Percentiles rank a stretch among this genome's conserved stretches.
phyloP scores from a whole-genome alignment of 2,888 invertebrate species.

The Xanthia icteritia region DNA sequence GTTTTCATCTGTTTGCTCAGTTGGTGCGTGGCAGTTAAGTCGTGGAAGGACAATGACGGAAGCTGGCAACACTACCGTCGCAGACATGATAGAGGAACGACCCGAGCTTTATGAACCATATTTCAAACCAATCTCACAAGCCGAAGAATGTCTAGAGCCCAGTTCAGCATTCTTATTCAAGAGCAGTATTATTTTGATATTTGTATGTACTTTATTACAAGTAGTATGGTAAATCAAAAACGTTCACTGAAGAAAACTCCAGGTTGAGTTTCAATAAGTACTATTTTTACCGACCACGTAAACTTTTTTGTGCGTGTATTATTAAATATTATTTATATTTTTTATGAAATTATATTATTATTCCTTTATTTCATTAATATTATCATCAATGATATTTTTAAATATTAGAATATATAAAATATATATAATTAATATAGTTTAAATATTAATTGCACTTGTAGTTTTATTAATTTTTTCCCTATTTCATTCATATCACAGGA shows the following conservation, averaged over 20 bases:
- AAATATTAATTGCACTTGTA: not conserved
- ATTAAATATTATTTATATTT: slow-evolving; percentile 5
- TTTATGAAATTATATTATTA: not conserved
- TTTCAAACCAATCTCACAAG: slow-evolving; percentile 78
- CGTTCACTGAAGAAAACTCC: slow-evolving; percentile 2
- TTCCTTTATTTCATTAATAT: too few species aligned
- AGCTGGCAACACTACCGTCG: slow-evolving; percentile 69
- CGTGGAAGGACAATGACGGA: slow-evolving; percentile 73
- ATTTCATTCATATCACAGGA: not conserved
- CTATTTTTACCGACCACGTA: not conserved
- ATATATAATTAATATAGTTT: too few species aligned
- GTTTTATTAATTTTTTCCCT: slow-evolving; percentile 5
- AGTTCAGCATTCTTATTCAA: slow-evolving; percentile 77
- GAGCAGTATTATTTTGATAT: slow-evolving; percentile 82
- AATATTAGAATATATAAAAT: too few species aligned
- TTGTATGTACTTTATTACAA: slow-evolving; percentile 77
- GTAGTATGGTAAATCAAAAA: slow-evolving; percentile 64
- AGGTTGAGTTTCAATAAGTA: slow-evolving; percentile 4
- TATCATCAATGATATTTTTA: too few species aligned
- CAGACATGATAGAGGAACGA: slow-evolving; percentile 68
- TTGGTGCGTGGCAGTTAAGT: slow-evolving; percentile 84
- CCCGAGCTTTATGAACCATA: slow-evolving; percentile 79
- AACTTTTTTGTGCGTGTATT: not conserved
- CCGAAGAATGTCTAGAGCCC: slow-evolving; percentile 79
- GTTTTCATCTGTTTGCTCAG: slow-evolving; percentile 68